Evolutionary conservation across 2,797 vertebrate genomes (phyloP).

Genomic region (Artibeus lituratus): DNA sequence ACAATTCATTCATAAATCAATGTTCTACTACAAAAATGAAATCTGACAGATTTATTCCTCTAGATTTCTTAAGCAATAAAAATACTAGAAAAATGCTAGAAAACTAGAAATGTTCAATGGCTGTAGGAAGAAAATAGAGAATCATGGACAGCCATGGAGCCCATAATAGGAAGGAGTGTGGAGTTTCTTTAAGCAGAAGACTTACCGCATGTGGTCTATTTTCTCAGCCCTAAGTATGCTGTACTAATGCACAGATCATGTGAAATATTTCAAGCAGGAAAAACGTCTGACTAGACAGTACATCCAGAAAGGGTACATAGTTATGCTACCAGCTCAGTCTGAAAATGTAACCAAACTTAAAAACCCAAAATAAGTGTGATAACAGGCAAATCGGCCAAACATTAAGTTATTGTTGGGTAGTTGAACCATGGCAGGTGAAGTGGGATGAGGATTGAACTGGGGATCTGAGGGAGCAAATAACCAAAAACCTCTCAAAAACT

Average conservation of each 20-base stretch:
- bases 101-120: background rate
- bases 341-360: background rate
- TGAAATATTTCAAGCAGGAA: background rate
- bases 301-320: background rate
- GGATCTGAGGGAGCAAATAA: background rate
- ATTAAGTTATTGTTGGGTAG: background rate
- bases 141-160: background rate
- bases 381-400: background rate
- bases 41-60: background rate
- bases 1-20: background rate
- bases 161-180: background rate
- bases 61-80: background rate
- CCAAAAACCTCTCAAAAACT: background rate
- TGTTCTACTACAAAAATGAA: background rate
- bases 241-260: background rate
- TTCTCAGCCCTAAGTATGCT: background rate
- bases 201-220: background rate
- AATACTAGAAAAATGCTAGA: background rate
- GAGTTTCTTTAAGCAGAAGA: background rate
- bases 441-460: background rate
- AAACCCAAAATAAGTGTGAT: background rate
- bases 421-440: background rate
- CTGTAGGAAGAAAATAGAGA: background rate
- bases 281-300: background rate
- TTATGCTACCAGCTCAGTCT: background rate